phyloP scores from a whole-genome alignment of 2,113 vertebrate species.

The Amazona vittata region DNA sequence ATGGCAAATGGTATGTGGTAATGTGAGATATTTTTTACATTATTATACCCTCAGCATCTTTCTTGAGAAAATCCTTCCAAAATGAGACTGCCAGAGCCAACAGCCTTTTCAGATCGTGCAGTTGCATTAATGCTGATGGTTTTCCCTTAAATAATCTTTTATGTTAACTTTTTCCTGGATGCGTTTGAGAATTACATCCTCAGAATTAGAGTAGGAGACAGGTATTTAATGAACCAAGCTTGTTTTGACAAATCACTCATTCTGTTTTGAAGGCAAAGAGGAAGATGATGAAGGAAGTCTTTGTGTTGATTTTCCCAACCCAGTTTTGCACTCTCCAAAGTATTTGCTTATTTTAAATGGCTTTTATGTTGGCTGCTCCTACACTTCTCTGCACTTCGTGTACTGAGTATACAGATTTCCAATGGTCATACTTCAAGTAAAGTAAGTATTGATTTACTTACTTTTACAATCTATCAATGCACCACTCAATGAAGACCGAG shows the following conservation, averaged over 20 bases:
- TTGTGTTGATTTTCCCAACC: background rate
- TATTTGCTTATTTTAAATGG: background rate
- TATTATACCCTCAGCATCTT: background rate
- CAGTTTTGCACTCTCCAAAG: background rate
- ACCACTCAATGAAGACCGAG: background rate
- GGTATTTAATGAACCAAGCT: background rate
- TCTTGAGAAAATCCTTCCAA: background rate
- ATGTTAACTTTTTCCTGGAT: background rate
- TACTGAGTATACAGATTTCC: background rate
- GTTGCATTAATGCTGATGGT: background rate
- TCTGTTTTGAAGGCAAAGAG: background rate
- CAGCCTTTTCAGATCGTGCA: background rate
- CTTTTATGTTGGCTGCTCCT: background rate
- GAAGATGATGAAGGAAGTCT: background rate
- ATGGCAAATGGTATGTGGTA: background rate
- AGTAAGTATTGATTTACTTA: background rate
- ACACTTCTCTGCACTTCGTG: background rate
- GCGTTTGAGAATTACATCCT: background rate
- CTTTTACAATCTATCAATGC: background rate
- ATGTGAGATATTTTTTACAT: background rate
- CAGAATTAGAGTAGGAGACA: background rate
- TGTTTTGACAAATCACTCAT: background rate
- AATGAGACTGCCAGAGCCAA: background rate
- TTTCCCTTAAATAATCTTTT: background rate
- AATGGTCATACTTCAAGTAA: background rate